These are phyloP conservation scores for Halictus quadricinctus DNA, from an alignment of 2,888 invertebrate genomes.

Conservation along the genomic window DNA sequence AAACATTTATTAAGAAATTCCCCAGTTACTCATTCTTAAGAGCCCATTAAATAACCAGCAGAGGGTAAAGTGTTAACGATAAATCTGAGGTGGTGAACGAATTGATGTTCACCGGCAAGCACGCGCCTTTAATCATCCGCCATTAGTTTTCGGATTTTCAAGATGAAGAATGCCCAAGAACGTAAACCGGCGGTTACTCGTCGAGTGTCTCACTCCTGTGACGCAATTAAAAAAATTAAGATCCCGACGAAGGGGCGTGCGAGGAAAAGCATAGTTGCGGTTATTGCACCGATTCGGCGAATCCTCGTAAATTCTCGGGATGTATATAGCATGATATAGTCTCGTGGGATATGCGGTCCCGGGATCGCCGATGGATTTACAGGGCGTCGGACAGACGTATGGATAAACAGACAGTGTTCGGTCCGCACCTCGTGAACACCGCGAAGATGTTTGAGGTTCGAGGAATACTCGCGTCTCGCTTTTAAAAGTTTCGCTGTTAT, in stretches of 20 bases:
- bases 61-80: background rate
- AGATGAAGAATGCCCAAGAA: background rate
- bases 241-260: background rate
- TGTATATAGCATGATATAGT: background rate
- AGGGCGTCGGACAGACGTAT: slow-evolving; percentile 47
- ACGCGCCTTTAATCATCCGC: background rate
- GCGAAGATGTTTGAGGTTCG: slow-evolving; percentile 56
- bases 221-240: background rate
- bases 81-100: background rate
- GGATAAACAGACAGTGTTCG: slow-evolving; percentile 55
- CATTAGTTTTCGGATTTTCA: background rate
- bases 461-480: slow-evolving; percentile 52
- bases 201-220: background rate
- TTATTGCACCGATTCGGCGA: background rate
- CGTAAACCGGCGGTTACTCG: background rate
- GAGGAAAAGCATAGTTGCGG: background rate
- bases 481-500: slow-evolving; percentile 73
- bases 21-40: background rate
- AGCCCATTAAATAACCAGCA: background rate
- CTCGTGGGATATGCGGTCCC: background rate
- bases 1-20: background rate
- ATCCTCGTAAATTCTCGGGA: background rate
- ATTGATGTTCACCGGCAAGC: background rate
- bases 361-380: slow-evolving; percentile 55
- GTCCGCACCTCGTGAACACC: slow-evolving; percentile 36